Evolutionary conservation across 2,113 vertebrate genomes (phyloP), one percentile per base, ranked within the genome.

Genomic region (Mandrillus leucophaeus): DNA sequence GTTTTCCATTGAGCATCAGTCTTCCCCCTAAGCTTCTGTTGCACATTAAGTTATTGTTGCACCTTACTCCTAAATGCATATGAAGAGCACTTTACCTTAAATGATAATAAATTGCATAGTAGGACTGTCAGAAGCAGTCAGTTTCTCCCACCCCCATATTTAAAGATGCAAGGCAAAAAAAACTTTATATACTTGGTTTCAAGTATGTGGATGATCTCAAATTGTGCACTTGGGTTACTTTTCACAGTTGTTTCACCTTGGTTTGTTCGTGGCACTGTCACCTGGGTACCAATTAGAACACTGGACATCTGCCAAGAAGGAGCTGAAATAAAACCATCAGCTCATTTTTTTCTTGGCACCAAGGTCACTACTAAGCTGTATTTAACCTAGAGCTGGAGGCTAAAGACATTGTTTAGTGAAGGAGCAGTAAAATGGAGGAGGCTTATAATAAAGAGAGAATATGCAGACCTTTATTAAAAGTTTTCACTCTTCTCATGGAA

Each of bases 231-330:
- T 30, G 25, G 64, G 20, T 87, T 59, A 22, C 64, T 88, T 80
- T 78, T 66, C 80, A 93, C 64, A 59, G 64, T 55, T 22, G 79
- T 23, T 76, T 96, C 91, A 78, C 91, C 93, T 95, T 89, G 86
- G 23, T 48, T 80, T 40, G 25, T 85, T 93, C 61, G 61, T 70
- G 78, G 66, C 23, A 57, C 61, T 81, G 72, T 93, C 91, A 91
- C 75, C 79, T 38, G 72, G 9, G 45, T 94, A 66, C 81, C 82
- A 88, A 82, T 96, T 94, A 93, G 82, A 55, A 66, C 68, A 32
- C 73, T 97, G 95, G 55, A 82, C 48, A 88, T 70, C 73, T 96
- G 92, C 97, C 95, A 95, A 80, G 82, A 86, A 83, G 68, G 18
- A 80, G 35, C 61, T 80, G 40, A 93, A 95, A 95, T 94, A 79